Evolutionary conservation across 2,888 invertebrate species (phyloP).

Genomic region (Rhagonycha lutea): DNA sequence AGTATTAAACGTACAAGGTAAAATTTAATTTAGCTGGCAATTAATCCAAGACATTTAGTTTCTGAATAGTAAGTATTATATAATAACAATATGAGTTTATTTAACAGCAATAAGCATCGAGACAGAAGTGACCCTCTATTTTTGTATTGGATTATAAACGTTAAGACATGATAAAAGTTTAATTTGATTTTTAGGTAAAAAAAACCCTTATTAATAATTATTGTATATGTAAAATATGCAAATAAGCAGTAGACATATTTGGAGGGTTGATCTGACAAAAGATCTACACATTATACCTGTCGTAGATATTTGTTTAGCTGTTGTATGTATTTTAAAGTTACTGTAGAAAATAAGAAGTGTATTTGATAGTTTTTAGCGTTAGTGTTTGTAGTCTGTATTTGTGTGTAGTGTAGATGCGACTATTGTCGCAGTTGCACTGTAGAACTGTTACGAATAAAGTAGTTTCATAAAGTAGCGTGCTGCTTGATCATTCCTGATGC

Average conservation of each 20-base stretch:
- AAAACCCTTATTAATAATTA: constrained; percentile 37
- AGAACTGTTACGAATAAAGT: constrained; percentile 61
- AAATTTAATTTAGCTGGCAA: neutral
- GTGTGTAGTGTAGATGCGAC: constrained; percentile 55
- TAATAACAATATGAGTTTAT: constrained; percentile 22
- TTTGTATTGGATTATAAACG: constrained; percentile 56
- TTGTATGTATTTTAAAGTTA: constrained; percentile 54
- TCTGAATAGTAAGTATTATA: neutral
- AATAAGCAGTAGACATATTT: constrained; percentile 43
- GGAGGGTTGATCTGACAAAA: constrained; percentile 51
- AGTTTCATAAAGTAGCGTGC: constrained; percentile 60
- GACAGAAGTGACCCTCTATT: constrained; percentile 58
- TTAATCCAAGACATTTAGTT: neutral
- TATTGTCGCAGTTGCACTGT: constrained; percentile 56
- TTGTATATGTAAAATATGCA: constrained; percentile 31
- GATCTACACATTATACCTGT: constrained; percentile 30
- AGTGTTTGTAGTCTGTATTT: constrained; percentile 55
- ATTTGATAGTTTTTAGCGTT: constrained; percentile 47
- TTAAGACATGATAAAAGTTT: constrained; percentile 38
- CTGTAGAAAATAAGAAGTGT: constrained; percentile 53
- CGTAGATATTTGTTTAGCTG: constrained; percentile 50
- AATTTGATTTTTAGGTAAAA: constrained; percentile 46
- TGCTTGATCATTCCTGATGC: constrained; percentile 55
- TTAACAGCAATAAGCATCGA: constrained; percentile 59
- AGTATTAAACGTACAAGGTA: constrained; percentile 9